phyloP scores from a whole-genome alignment of 1,140 invertebrate species.

The Drosophila suzukii region DNA sequence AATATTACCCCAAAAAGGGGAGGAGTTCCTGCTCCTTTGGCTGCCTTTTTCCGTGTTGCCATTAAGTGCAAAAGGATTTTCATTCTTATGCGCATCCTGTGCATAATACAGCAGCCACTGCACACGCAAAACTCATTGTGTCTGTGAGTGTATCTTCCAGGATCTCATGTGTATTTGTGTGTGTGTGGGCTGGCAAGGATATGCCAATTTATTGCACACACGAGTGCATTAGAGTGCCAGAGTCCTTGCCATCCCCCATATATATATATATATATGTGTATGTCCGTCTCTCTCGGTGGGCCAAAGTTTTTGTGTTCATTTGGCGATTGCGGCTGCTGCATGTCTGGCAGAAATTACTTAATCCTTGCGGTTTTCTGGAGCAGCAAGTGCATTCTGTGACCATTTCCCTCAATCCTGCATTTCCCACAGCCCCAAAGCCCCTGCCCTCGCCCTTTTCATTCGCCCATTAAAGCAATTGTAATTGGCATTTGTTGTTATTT shows the following conservation, averaged over 20 bases:
- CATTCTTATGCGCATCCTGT: constrained; percentile 83
- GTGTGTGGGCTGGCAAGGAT: constrained; percentile 62
- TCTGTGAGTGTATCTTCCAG: constrained; percentile 19
- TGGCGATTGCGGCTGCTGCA: constrained; percentile 81
- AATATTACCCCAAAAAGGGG: constrained; percentile 61
- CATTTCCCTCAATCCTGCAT: constrained; percentile 10
- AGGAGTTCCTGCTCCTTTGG: constrained; percentile 16
- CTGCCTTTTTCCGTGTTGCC: constrained; percentile 71
- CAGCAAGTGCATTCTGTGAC: constrained; percentile 56
- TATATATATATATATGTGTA: not conserved
- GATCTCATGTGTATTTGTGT: constrained; percentile 1
- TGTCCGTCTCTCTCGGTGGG: constrained; percentile 6
- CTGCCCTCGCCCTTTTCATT: not conserved
- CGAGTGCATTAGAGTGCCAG: constrained; percentile 78
- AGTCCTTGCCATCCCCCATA: constrained; percentile 25
- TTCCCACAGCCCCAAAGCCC: not conserved
- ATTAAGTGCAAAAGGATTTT: constrained; percentile 83
- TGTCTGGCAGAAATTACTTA: constrained; percentile 82
- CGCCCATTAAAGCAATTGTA: constrained; percentile 76
- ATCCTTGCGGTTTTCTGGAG: constrained; percentile 78
- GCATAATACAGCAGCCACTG: constrained; percentile 75
- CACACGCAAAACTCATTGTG: constrained; percentile 78
- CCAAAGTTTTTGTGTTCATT: constrained; percentile 81
- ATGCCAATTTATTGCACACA: constrained; percentile 83
- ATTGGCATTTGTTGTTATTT: constrained; percentile 78